Evolutionary conservation across 92 coral and sea anemone species (phyloP), one percentile per base, ranked within the genome.

Genomic region (Bergia sp.): DNA sequence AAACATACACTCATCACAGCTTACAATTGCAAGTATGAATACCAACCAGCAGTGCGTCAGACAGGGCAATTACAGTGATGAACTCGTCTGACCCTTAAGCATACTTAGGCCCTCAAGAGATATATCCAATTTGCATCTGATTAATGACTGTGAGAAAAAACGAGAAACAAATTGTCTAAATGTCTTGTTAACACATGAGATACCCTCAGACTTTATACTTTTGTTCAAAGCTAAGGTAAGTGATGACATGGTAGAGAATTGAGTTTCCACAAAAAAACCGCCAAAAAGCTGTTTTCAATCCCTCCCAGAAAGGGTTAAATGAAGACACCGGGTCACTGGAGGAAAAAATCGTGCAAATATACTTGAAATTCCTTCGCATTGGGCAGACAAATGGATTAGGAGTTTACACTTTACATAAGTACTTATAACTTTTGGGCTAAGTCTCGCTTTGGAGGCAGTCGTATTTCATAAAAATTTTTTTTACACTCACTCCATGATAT

Each of bases 111-210:
- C 23, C 43, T 55, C 47, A 21, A 57, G 73, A 57, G 85, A 36
- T 37, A 80, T 37, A 18, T 80, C 10, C 72, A 80, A 67, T 37
- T 43, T 80, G 85, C 40, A 80, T 80, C 85, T 80, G 85, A 80
- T 80, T 55, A 80, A 53, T 61, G 69, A 61, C 85, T 55, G 44
- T 57, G 66, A 36, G 49, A 79, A 80, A 80, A 53, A 67, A 80
- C 72, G 47, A 80, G 72, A 80, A 53, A 57, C 73, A 45, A 80
- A 80, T 80, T 57, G 57, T 36, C 37, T 18, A n/a, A 49, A 50
- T 79, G 53, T 79, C 50, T 79, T 79, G 82, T 78, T 78, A 78
- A 79, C 83, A 79, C 83, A 49, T 50, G 72, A 37, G 29, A 44
- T 41, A 77, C 61, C 45, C 23, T 8, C 37, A 42, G 69, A 16